These are phyloP conservation scores for Anguilla marmorata DNA, from an alignment of 2,797 vertebrate species.

Conservation along the genomic window DNA sequence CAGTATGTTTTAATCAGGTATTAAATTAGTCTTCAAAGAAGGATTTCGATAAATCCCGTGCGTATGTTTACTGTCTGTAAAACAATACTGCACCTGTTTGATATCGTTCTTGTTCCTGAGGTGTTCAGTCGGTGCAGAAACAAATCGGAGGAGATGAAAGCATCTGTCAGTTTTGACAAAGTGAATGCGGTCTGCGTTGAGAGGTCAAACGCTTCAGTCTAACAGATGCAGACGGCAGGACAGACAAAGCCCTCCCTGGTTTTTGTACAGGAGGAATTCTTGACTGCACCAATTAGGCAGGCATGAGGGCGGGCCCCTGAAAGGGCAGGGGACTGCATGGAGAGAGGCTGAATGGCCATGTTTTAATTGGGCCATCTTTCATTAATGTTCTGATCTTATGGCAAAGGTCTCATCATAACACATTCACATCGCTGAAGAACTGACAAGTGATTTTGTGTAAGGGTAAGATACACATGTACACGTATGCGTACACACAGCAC, in stretches of 20 bases:
- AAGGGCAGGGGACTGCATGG: conserved; percentile 42
- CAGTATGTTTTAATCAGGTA: background rate
- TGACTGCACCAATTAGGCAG: conserved; percentile 55
- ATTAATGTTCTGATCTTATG: conserved; percentile 25
- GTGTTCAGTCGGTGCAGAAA: background rate
- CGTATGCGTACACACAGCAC: background rate
- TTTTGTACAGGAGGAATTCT: conserved; percentile 51
- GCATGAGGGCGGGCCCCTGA: conserved; percentile 46
- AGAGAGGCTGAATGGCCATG: conserved; percentile 47
- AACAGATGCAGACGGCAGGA: conserved; percentile 32
- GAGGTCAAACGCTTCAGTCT: conserved; percentile 7
- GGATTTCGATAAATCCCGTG: background rate
- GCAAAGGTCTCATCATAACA: conserved; percentile 26
- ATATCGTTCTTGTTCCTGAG: background rate
- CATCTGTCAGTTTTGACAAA: background rate
- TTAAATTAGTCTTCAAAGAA: background rate
- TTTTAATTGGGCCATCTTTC: conserved; percentile 51
- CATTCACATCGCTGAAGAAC: background rate
- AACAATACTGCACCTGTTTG: background rate
- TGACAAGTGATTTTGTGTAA: background rate
- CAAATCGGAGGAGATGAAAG: conserved; percentile 3
- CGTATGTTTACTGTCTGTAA: background rate
- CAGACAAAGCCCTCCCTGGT: conserved; percentile 46
- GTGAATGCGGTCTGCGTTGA: background rate
- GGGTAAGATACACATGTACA: conserved; percentile 9